phyloP scores from a whole-genome alignment of 2,888 invertebrate genomes.

The Cheilosia impressa region DNA sequence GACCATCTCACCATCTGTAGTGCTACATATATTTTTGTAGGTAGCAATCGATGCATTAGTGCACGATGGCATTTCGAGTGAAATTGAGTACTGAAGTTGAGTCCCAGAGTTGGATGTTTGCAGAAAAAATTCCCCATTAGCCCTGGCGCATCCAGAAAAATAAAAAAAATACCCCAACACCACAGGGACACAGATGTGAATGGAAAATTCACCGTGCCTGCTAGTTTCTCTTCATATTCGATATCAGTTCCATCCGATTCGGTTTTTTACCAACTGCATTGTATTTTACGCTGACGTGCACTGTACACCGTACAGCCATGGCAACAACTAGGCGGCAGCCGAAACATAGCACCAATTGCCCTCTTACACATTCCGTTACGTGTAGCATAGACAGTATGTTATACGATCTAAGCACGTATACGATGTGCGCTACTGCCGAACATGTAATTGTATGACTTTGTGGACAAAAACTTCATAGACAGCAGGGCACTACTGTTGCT shows the following conservation, averaged over 20 bases:
- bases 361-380: slow-evolving; percentile 20
- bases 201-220: slow-evolving; percentile 32
- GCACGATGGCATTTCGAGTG: slow-evolving; percentile 14
- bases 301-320: background rate
- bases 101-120: background rate
- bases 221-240: slow-evolving; percentile 32
- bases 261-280: slow-evolving; percentile 9
- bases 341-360: slow-evolving; percentile 24
- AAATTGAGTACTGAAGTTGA: slow-evolving; percentile 10
- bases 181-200: slow-evolving; percentile 9
- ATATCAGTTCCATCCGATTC: slow-evolving; percentile 18
- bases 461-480: slow-evolving; percentile 24
- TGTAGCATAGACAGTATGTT: slow-evolving; percentile 1
- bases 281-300: slow-evolving; percentile 10
- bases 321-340: slow-evolving; percentile 1
- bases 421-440: slow-evolving; percentile 30
- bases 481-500: slow-evolving; percentile 17
- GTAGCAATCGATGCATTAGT: slow-evolving; percentile 24
- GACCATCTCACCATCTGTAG: too few relatives aligned
- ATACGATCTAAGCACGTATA: slow-evolving; percentile 28
- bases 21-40: background rate
- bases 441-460: slow-evolving; percentile 47
- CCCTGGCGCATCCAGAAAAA: background rate
- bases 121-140: slow-evolving; percentile 10
- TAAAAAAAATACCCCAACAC: background rate